A percentile compares a stretch with the other conserved stretches of the same genome.
phyloP scores from a whole-genome alignment of 2,113 vertebrate genomes.

The Eleginops maclovinus region DNA sequence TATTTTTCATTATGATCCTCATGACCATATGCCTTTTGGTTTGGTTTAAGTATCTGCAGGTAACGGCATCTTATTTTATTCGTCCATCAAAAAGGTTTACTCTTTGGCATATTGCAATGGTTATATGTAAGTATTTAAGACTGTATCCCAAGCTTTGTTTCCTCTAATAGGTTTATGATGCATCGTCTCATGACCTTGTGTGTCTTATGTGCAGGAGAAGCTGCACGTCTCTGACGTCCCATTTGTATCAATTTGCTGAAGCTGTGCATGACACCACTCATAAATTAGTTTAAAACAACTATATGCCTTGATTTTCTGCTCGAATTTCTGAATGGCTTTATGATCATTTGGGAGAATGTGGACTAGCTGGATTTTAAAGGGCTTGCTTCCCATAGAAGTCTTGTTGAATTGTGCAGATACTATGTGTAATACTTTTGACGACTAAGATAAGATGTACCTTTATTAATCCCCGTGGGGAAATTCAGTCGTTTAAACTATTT shows the following conservation, averaged over 20 bases:
- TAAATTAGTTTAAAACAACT: background rate
- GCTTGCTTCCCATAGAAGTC: conserved; percentile 54
- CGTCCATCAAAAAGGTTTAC: conserved; percentile 28
- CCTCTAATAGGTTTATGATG: conserved; percentile 51
- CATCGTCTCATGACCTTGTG: conserved; percentile 24
- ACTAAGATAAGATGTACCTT: no score
- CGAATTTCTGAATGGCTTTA: background rate
- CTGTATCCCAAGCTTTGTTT: conserved; percentile 16
- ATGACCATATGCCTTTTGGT: background rate
- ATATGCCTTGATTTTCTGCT: background rate
- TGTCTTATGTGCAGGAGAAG: no score
- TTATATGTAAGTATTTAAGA: conserved; percentile 58
- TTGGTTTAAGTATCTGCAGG: background rate
- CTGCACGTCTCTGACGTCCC: background rate
- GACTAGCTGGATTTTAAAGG: background rate
- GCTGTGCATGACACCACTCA: background rate
- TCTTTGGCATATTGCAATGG: conserved; percentile 46
- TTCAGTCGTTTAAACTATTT: no score
- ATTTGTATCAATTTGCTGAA: background rate
- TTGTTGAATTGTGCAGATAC: conserved; percentile 82
- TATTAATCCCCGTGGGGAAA: no score
- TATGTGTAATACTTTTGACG: background rate
- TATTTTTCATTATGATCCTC: background rate
- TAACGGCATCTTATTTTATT: conserved; percentile 11
- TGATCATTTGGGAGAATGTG: background rate